A percentile compares a stretch with the other conserved stretches of the same genome.
Conservation (phyloP, 2,113 vertebrate genomes). For the Ranitomeya imitator region DNA sequence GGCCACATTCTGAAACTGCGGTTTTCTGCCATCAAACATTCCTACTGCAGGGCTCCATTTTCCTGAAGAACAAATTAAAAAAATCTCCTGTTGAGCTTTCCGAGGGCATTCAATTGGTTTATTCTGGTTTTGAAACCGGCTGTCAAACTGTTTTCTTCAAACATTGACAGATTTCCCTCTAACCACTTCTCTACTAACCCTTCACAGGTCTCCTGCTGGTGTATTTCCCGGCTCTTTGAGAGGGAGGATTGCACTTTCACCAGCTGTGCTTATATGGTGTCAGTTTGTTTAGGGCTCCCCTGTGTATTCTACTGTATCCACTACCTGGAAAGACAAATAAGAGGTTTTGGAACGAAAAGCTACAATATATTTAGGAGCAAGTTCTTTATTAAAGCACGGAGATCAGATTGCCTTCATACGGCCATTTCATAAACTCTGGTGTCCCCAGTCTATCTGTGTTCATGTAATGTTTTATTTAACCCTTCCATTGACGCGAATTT, state of each 20-base stretch:
- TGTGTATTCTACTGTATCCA: constrained; percentile 50
- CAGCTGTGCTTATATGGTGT: constrained; percentile 55
- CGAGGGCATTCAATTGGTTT: constrained; percentile 52
- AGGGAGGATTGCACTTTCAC: constrained; percentile 56
- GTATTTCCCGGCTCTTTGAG: constrained; percentile 48
- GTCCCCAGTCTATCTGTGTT: constrained; percentile 73
- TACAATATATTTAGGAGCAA: constrained; percentile 53
- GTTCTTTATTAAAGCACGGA: constrained; percentile 47
- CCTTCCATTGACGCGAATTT: not conserved
- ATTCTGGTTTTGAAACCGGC: constrained; percentile 57
- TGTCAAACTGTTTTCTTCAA: constrained; percentile 59
- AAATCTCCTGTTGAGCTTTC: constrained; percentile 55
- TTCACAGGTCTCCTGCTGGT: constrained; percentile 51
- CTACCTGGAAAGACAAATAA: constrained; percentile 57
- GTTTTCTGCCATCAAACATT: constrained; percentile 30
- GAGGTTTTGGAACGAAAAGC: constrained; percentile 40
- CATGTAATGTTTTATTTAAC: constrained; percentile 73
- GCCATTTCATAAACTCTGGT: constrained; percentile 40
- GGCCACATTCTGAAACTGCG: constrained; percentile 12
- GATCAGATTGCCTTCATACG: constrained; percentile 42
- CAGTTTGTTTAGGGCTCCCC: constrained; percentile 56
- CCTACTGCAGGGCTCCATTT: constrained; percentile 20
- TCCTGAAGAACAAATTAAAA: constrained; percentile 52
- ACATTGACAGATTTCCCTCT: constrained; percentile 57
- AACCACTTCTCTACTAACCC: constrained; percentile 52